Percentiles rank a stretch among this genome's conserved stretches.
Conservation (phyloP, 2,888 invertebrate species). For the Cerastoderma edule region DNA sequence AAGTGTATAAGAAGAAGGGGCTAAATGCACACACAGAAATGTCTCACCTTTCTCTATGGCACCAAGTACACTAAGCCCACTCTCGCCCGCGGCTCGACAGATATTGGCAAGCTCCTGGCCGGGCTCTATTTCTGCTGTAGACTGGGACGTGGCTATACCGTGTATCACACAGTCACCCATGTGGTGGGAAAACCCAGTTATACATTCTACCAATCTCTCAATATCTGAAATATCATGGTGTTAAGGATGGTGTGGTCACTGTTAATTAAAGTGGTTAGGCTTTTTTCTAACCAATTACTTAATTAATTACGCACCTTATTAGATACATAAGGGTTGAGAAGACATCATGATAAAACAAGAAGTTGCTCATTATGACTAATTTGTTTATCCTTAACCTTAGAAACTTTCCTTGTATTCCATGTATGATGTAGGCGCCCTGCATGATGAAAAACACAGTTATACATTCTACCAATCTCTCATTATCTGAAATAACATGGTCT, state of each 20-base stretch:
- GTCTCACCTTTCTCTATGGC: slow-evolving; percentile 74
- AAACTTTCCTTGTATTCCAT: no score
- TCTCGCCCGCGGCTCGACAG: slow-evolving; percentile 87
- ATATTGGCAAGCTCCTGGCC: slow-evolving; percentile 84
- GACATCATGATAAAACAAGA: no score
- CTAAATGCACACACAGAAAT: no score
- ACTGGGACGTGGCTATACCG: slow-evolving; percentile 91
- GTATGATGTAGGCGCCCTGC: slow-evolving; percentile 87
- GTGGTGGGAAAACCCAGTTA: slow-evolving; percentile 86
- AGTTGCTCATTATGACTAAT: no score
- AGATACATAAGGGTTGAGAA: no score
- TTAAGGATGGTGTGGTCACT: no score
- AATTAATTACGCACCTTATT: no score
- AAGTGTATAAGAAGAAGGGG: no score
- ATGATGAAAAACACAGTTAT: slow-evolving; percentile 86
- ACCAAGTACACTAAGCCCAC: slow-evolving; percentile 85
- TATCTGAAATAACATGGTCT: slow-evolving; percentile 74
- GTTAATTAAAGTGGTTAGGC: no score
- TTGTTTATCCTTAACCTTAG: no score
- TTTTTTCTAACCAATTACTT: no score
- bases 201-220: slow-evolving; percentile 77
- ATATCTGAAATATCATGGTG: slow-evolving; percentile 77
- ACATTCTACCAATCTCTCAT: slow-evolving; percentile 77
- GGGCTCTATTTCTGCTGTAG: slow-evolving; percentile 87
- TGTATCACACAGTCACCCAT: slow-evolving; percentile 88